Evolutionary conservation across 2,113 vertebrate species (phyloP).

Genomic region (Octodon degus): DNA sequence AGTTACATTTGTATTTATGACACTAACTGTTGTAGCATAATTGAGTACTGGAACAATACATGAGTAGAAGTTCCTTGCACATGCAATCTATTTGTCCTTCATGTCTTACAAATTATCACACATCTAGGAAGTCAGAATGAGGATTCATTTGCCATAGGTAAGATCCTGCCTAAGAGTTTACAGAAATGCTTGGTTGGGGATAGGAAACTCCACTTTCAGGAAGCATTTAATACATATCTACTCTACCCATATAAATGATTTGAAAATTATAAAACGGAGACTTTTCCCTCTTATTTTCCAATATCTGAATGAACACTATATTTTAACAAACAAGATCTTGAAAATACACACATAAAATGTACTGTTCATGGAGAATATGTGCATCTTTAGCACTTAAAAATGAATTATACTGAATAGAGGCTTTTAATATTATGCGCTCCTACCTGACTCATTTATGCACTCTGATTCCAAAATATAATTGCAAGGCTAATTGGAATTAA

Average conservation of each 20-base stretch:
- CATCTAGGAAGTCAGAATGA: neutral
- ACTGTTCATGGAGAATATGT: neutral
- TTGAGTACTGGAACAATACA: neutral
- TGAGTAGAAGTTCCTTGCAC: neutral
- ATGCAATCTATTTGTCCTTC: neutral
- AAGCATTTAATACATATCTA: neutral
- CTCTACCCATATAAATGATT: neutral
- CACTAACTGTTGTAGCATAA: neutral
- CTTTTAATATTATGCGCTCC: conserved; percentile 21
- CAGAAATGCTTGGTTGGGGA: neutral
- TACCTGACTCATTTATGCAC: neutral
- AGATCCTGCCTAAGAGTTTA: neutral
- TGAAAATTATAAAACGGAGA: neutral
- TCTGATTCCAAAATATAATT: conserved; percentile 53
- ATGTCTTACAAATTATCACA: neutral
- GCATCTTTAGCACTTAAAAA: conserved; percentile 52
- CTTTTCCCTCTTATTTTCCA: neutral
- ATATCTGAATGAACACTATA: neutral
- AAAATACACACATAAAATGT: conserved; percentile 38
- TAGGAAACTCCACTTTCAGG: conserved; percentile 13
- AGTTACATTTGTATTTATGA: neutral
- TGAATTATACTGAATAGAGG: conserved; percentile 38
- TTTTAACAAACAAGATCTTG: conserved; percentile 35
- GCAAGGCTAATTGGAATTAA: conserved; percentile 60
- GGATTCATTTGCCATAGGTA: neutral